Base-by-base conservation (phyloP, 2,888 invertebrate species). In the Melinaea menophilus region DNA sequence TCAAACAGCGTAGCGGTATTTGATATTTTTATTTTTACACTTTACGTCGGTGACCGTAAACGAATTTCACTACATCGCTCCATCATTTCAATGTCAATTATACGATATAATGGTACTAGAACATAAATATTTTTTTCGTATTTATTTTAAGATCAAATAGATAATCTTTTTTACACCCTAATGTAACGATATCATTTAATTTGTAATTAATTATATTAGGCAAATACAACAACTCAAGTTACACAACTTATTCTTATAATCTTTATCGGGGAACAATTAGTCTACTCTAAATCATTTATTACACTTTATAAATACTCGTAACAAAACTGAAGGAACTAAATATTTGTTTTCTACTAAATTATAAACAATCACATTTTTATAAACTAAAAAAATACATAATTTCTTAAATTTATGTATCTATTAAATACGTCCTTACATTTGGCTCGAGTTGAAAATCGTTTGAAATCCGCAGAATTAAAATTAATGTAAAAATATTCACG, bases 101-200 rank as follows among this genome's bases (percentile, higher is more conserved):
- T 88, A 88, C 84, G 82, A 84, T 87, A 88, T 79, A 87, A 85
- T 89, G 88, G 85, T 88, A 86, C 90, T 90, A 90, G 88, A 90
- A 90, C 90, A 89, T 90, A 90, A 89, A 90, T 90, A 90, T 88
- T 88, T 88, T 76, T 84, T 84, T 88, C 88, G 83, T 89, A 88
- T 88, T 68, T 89, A 90, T 81, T 71, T 88, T 87, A 90, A 88
- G 88, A 88, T 89, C 88, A 90, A 90, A 90, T 90, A 90, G 90
- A 90, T 88, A 90, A 90, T 90, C 90, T 90, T 90, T 90, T 90
- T 89, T 90, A 90, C 90, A 90, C 73, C 85, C 90, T 90, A 90
- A 86, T 85, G 82, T 89, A 90, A 89, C 90, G 89, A 89, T 88
- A 89, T 88, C 81, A 86, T 88, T 88, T 88, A 88, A 78, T 79